A percentile compares a stretch with the other conserved stretches of the same genome.
phyloP scores from a whole-genome alignment of 2,113 vertebrate species.

The Ptychochromis oligacanthus region DNA sequence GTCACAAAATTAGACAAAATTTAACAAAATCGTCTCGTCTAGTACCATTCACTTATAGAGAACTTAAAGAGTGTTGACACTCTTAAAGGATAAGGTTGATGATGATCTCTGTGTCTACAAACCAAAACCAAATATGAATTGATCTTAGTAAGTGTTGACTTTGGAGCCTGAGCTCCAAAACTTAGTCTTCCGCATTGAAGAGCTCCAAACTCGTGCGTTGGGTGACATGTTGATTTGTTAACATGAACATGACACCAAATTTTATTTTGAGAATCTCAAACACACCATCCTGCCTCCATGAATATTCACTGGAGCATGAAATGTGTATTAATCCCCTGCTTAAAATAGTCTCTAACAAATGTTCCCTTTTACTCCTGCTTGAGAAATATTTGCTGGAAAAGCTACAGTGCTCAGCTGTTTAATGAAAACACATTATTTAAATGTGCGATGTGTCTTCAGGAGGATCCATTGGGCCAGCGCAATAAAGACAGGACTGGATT shows the following conservation, averaged over 20 bases:
- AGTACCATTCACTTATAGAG: neutral
- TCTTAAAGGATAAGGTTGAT: neutral
- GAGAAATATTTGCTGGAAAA: neutral
- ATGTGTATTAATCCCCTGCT: slow-evolving; percentile 23
- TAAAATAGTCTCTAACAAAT: slow-evolving; percentile 18
- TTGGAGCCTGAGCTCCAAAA: neutral
- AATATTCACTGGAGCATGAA: slow-evolving; percentile 12
- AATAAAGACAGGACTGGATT: neutral
- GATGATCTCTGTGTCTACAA: neutral
- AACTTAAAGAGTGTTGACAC: neutral
- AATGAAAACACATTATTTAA: neutral
- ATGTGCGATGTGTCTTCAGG: neutral
- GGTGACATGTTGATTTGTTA: neutral
- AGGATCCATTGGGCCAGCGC: neutral
- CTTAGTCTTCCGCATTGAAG: neutral
- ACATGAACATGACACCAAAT: neutral
- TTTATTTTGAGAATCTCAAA: slow-evolving; percentile 23
- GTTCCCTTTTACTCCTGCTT: neutral
- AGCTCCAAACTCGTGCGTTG: neutral
- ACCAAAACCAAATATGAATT: neutral
- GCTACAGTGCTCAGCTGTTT: neutral
- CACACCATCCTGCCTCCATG: neutral
- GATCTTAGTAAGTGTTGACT: too few relatives aligned
- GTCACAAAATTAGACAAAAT: neutral
- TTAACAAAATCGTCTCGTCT: neutral